Evolutionary conservation across 2,113 vertebrate genomes (phyloP).

Genomic region (Trematocara stigmaticum): DNA sequence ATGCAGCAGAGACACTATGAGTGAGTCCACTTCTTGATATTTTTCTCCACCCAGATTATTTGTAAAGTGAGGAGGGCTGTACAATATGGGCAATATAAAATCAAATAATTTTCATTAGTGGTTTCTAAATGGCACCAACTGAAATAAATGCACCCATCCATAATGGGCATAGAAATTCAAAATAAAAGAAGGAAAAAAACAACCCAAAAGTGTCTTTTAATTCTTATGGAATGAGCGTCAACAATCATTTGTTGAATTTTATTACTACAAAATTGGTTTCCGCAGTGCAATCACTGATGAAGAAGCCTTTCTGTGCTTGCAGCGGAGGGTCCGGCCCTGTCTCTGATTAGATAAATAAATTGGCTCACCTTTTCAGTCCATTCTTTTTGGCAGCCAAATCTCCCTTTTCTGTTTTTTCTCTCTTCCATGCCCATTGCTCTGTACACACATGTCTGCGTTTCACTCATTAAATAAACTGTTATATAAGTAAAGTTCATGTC

Average conservation of each 20-base stretch:
- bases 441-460: not conserved
- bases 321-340: not conserved
- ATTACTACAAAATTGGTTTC: not conserved
- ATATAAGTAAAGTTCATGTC: not conserved
- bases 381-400: not conserved
- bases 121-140: not conserved
- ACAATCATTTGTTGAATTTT: not conserved
- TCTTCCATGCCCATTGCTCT: not conserved
- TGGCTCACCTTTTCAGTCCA: not conserved
- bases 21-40: slow-evolving; percentile 62
- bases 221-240: not conserved
- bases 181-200: not conserved
- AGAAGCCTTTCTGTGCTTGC: not conserved
- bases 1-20: slow-evolving; percentile 82
- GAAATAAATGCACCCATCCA: not conserved
- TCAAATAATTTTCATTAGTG: not conserved
- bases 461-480: not conserved
- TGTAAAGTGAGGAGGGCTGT: not conserved
- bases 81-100: not conserved
- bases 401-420: not conserved
- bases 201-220: not conserved
- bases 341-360: not conserved
- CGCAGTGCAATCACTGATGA: not conserved
- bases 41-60: not conserved
- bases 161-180: not conserved